A percentile compares a stretch with the other conserved stretches of the same genome.
phyloP scores from a whole-genome alignment of 2,888 invertebrate species.

The Agrochola circellaris region DNA sequence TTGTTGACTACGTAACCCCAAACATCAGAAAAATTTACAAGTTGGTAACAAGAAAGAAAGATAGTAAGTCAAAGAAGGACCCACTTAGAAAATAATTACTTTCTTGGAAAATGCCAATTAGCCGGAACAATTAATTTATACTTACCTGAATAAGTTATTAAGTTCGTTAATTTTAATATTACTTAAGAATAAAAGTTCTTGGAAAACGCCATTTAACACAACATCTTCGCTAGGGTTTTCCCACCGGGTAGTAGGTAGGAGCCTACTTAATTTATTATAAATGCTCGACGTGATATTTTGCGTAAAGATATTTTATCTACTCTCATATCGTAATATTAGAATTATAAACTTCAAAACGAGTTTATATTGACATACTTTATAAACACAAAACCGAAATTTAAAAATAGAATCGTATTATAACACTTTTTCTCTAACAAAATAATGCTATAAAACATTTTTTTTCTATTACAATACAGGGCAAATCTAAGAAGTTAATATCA shows the following conservation, averaged over 20 bases:
- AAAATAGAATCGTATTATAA: too few relatives aligned
- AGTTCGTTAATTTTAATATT: constrained; percentile 1
- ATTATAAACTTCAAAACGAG: too few relatives aligned
- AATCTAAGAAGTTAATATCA: too few relatives aligned
- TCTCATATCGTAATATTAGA: too few relatives aligned
- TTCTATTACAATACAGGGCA: too few relatives aligned
- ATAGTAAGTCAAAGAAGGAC: background rate
- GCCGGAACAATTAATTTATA: background rate
- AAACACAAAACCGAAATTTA: too few relatives aligned
- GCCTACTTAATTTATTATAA: background rate
- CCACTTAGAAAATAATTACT: background rate
- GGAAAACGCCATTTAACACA: background rate
- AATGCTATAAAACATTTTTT: too few relatives aligned
- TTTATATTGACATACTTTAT: too few relatives aligned
- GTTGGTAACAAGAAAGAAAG: background rate
- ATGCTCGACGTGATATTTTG: background rate
- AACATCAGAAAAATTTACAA: too few relatives aligned
- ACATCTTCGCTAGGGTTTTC: background rate
- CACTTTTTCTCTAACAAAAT: too few relatives aligned
- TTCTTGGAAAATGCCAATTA: constrained; percentile 8
- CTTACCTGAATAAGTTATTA: background rate
- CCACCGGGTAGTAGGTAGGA: background rate
- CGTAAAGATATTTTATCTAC: background rate
- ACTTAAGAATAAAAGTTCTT: background rate
- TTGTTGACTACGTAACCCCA: too few relatives aligned